Evolutionary conservation across 2,797 vertebrate genomes (phyloP).

Genomic region (Siniperca scherzeri): DNA sequence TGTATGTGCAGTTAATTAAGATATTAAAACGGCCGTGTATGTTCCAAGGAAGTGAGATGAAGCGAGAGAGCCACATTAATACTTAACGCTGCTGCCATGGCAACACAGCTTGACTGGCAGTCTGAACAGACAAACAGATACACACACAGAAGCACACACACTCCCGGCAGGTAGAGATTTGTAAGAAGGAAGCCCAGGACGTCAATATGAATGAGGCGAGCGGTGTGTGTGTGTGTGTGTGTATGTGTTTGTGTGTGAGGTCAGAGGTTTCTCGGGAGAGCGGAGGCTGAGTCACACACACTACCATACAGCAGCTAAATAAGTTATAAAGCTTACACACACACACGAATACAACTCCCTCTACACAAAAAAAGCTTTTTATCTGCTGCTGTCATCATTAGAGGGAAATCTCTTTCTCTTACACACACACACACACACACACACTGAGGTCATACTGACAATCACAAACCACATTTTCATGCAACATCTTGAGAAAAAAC

Average conservation of each 20-base stretch:
- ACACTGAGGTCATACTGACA: neutral
- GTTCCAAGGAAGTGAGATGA: neutral
- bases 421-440: conserved; percentile 8
- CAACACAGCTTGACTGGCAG: conserved; percentile 30
- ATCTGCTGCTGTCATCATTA: neutral
- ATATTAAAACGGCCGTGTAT: neutral
- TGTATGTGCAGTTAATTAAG: neutral
- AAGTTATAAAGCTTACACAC: conserved; percentile 12
- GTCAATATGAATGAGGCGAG: conserved; percentile 1
- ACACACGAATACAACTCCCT: neutral
- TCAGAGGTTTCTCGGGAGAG: neutral
- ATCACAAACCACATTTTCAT: too few species aligned
- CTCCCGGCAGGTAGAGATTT: neutral
- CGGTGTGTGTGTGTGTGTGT: too few species aligned
- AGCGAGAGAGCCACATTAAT: conserved; percentile 8
- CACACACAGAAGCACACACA: conserved; percentile 19
- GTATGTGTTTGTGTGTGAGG: conserved; percentile 2
- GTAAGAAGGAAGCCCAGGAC: neutral
- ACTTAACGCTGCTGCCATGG: conserved; percentile 38
- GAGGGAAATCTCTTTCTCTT: neutral
- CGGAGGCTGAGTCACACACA: neutral
- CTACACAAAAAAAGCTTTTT: conserved; percentile 10
- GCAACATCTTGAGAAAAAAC: too few species aligned
- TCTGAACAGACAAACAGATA: conserved; percentile 8
- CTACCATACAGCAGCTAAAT: conserved; percentile 18